Base-by-base conservation (phyloP, 2,113 vertebrate species). In the Salvelinus namaycush region DNA sequence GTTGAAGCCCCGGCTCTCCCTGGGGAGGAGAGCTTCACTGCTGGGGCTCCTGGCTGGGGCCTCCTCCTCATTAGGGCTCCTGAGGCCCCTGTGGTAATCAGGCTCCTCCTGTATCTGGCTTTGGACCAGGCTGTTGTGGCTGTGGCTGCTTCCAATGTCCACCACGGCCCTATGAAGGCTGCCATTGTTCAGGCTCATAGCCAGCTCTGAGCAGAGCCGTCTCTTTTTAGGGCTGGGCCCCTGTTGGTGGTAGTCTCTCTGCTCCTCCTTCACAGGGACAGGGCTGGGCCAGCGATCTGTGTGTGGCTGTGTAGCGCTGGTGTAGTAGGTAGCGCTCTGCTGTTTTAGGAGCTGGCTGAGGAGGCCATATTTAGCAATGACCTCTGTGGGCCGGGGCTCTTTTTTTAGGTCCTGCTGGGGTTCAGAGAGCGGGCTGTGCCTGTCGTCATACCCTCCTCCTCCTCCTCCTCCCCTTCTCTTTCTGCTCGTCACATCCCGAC, bases 291-390 rank as follows among this genome's bases (percentile, higher is more conserved):
- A 80, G 22, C 81, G 68, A 79, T 90, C 91, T 20, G 81, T 14
- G 59, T 62, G 20, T 22, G 7, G 59, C 82, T 90, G 90, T 74
- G 79, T 84, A 73, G 95, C 92, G 72, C 94, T 95, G 14, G 87
- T 86, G 27, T 95, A 92, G 74, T 96, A 96, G 77, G 90, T 90
- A 74, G 96, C 94, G 80, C 95, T 96, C 91, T 95, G 97, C 86
- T 99, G 96, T 87, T 96, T 97, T 67, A 99, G 92, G 89, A 99
- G 92, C 87, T 96, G 94, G 92, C 97, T 99, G 39, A 99, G 91
- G 69, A 99, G 93, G 78, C 97, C 97, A 1, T 97, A 97, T 89
- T 96, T 99, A 44, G 95, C 95, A 84, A 96, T 90, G 89, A 95
- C 84, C 94, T 97, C 93, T 92, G 95, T 90, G 89, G 96, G 76